Conservation (phyloP, 2,888 invertebrate species). For the Xylophagus ater region DNA sequence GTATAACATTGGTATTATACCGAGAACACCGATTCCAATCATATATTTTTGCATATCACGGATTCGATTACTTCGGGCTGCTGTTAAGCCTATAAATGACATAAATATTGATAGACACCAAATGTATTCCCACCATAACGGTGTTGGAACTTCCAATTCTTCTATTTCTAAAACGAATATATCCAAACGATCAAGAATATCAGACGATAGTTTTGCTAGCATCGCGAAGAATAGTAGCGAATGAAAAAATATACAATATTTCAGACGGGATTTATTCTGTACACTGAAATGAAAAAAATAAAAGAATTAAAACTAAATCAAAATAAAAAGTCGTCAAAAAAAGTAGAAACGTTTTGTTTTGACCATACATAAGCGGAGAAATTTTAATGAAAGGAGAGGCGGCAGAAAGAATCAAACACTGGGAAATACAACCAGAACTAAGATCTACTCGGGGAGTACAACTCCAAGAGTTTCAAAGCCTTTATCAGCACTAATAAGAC, state of each 20-base stretch:
- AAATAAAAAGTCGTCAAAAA: no score
- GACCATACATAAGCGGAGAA: no score
- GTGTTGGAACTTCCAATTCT: constrained; percentile 81
- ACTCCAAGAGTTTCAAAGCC: no score
- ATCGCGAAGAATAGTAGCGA: constrained; percentile 79
- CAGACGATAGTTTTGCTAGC: constrained; percentile 83
- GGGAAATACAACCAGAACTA: no score
- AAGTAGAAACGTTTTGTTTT: no score
- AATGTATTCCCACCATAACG: constrained; percentile 76
- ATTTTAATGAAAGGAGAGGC: no score
- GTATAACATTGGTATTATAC: constrained; percentile 69
- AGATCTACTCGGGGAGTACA: no score
- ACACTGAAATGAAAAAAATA: constrained; percentile 59
- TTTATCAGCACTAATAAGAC: no score
- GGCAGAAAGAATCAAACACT: no score
- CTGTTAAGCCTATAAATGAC: constrained; percentile 74
- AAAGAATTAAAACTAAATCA: constrained; percentile 4
- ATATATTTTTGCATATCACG: constrained; percentile 67
- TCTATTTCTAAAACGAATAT: constrained; percentile 90
- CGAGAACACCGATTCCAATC: constrained; percentile 66
- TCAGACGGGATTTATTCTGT: constrained; percentile 88
- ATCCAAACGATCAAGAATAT: constrained; percentile 84
- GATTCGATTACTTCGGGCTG: constrained; percentile 74
- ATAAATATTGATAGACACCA: constrained; percentile 79
- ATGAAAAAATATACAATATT: constrained; percentile 90